These are phyloP conservation scores for Petrocephalus sullivani DNA, from an alignment of 2,797 vertebrate genomes.

Conservation along the genomic window DNA sequence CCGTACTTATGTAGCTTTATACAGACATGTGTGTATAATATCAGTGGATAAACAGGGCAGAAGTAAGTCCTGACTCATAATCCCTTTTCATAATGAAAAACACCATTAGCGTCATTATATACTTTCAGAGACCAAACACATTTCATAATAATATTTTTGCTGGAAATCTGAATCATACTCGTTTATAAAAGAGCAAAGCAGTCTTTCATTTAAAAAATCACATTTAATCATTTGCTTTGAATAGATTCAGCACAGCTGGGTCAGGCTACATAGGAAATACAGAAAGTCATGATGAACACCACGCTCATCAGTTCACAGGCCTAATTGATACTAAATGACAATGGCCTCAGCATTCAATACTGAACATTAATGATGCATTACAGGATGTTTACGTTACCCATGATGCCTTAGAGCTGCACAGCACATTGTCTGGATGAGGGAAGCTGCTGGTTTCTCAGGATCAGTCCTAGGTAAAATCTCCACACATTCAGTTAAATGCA, in stretches of 20 bases:
- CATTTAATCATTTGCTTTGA: conserved; percentile 17
- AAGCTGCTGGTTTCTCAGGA: not conserved
- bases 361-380: not conserved
- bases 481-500: not conserved
- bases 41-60: not conserved
- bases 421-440: not conserved
- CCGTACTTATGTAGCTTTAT: not conserved
- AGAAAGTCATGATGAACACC: not conserved
- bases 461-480: not conserved
- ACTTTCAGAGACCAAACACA: conserved; percentile 17
- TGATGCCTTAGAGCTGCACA: not conserved
- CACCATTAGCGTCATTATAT: conserved; percentile 17
- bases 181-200: conserved; percentile 18
- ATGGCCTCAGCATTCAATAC: not conserved
- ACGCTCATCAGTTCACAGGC: not conserved
- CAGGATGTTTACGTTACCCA: not conserved
- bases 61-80: not conserved
- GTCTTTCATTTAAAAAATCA: not conserved
- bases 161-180: conserved; percentile 17
- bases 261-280: not conserved
- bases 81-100: conserved; percentile 7
- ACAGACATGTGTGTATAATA: not conserved
- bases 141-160: conserved; percentile 17
- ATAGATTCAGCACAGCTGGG: not conserved
- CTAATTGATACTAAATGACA: not conserved